phyloP scores from a whole-genome alignment of 2,888 invertebrate genomes.

The Mycalesis mineus region DNA sequence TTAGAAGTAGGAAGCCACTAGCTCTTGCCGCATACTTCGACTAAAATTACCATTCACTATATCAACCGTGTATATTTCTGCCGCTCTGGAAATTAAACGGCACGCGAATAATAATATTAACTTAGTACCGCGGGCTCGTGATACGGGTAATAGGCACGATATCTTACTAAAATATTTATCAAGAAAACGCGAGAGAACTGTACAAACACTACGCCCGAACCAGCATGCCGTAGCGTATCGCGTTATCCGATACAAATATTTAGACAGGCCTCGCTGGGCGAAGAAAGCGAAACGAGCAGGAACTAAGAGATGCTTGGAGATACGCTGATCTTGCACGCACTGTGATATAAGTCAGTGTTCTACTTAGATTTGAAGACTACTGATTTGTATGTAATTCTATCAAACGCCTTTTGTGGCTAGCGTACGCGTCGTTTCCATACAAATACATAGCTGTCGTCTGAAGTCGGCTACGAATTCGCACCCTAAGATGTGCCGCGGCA shows the following conservation, averaged over 20 bases:
- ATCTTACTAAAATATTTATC: constrained; percentile 19
- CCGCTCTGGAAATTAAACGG: not conserved
- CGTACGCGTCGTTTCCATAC: too few relatives aligned
- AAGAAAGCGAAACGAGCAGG: constrained; percentile 41
- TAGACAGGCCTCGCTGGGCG: constrained; percentile 37
- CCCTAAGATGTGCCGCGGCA: too few relatives aligned
- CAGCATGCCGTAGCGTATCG: constrained; percentile 29
- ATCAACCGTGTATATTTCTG: not conserved
- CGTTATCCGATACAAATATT: constrained; percentile 58
- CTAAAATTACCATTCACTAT: too few relatives aligned
- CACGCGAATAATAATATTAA: constrained; percentile 1
- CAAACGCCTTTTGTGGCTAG: too few relatives aligned
- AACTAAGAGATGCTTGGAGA: constrained; percentile 28
- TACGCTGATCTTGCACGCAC: constrained; percentile 11
- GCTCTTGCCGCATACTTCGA: too few relatives aligned
- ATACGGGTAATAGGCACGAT: constrained; percentile 2
- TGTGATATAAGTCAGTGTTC: not conserved
- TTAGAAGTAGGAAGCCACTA: too few relatives aligned
- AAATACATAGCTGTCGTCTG: too few relatives aligned
- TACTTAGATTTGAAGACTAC: too few relatives aligned
- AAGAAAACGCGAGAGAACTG: constrained; percentile 14
- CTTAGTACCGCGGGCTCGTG: not conserved
- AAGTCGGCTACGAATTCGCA: too few relatives aligned
- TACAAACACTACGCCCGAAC: constrained; percentile 25
- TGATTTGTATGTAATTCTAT: too few relatives aligned